Evolutionary conservation across 35 echinoderm and acorn worm genomes (phyloP).

Genomic region (Eucidaris tribuloides): DNA sequence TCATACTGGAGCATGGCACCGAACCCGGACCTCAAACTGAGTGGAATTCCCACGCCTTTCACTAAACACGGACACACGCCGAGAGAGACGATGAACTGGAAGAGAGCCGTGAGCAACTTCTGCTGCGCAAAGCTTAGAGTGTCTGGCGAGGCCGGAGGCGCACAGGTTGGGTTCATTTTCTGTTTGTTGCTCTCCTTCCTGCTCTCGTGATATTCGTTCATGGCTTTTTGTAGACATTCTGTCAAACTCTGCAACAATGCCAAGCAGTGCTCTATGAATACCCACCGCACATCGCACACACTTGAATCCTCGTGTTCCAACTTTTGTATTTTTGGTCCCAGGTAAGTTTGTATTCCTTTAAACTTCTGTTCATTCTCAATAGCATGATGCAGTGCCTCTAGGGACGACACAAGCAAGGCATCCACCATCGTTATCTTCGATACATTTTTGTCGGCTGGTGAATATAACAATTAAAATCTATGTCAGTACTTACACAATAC

Average conservation of each 20-base stretch:
- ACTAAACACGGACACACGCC: slow-evolving; percentile 68
- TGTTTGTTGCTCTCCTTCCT: background rate
- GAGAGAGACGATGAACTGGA: slow-evolving; percentile 84
- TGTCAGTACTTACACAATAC: too few relatives aligned
- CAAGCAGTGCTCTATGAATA: slow-evolving; percentile 46
- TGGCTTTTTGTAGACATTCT: background rate
- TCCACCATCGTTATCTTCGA: too few relatives aligned
- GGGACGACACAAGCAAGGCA: background rate
- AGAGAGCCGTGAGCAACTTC: slow-evolving; percentile 33
- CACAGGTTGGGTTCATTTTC: background rate
- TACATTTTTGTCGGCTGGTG: too few relatives aligned
- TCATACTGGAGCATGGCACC: slow-evolving; percentile 9
- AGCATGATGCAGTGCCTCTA: slow-evolving; percentile 14
- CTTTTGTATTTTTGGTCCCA: background rate
- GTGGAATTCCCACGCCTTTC: slow-evolving; percentile 82
- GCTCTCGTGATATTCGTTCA: slow-evolving; percentile 41
- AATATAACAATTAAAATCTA: too few relatives aligned
- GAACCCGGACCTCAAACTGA: slow-evolving; percentile 67
- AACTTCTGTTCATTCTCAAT: background rate
- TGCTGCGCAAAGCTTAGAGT: slow-evolving; percentile 73
- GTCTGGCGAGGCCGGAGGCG: slow-evolving; percentile 62
- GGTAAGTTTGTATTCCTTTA: background rate
- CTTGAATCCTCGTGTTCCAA: background rate
- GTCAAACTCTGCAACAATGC: slow-evolving; percentile 32
- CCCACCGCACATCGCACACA: slow-evolving; percentile 28